Base-by-base conservation (phyloP, 37 sponge, comb jelly and placozoan genomes). In the Lycopodina hypogea region DNA sequence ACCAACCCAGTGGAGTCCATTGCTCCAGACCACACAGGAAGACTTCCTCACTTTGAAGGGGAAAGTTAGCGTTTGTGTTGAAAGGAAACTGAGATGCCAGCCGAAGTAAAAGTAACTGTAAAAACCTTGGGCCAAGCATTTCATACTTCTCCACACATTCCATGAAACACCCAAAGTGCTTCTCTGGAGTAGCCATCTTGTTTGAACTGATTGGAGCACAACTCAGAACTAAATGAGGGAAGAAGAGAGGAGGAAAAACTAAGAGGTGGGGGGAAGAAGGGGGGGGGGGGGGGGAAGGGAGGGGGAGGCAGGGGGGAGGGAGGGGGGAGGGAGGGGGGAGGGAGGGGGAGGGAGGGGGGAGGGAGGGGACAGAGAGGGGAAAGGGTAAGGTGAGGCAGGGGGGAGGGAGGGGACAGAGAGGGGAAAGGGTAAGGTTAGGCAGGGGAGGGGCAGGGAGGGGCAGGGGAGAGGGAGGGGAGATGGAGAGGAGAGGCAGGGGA, bases 181-280 rank as follows among this genome's bases (percentile, higher is more conserved):
- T n/a, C 0, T 19, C 42, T 71, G 60, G 59, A 2, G 40, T 11
- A 0, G 28, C 32, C 11, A 18, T n/a, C 11, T 23, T 34, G 19
- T 30, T 14, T 28, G 42, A 33, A 18, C 33, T 23, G 15, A 35
- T n/a, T 15, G 71, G 61, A 41, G 40, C 42, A 18, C 69, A 36
- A 26, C 26, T 41, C 17, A 12, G 29, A 0, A 80, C 38, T 12
- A 80, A 56, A 36, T 70, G 59, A 42, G 80, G 80, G 42, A 80
- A 80, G 71, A 80, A 80, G 30, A 80, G 59, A 33, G 52, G 71
- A n/a, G n/a, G n/a, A n/a, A n/a, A n/a, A n/a, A n/a, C n/a, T n/a
- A n/a, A n/a, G n/a, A n/a, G n/a, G n/a, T n/a, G n/a, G n/a, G n/a
- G n/a, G n/a, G n/a, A n/a, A n/a, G n/a, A n/a, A n/a, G n/a, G n/a